Base-by-base conservation (phyloP, 2,888 invertebrate species). In the Amphipyra tragopoginis region DNA sequence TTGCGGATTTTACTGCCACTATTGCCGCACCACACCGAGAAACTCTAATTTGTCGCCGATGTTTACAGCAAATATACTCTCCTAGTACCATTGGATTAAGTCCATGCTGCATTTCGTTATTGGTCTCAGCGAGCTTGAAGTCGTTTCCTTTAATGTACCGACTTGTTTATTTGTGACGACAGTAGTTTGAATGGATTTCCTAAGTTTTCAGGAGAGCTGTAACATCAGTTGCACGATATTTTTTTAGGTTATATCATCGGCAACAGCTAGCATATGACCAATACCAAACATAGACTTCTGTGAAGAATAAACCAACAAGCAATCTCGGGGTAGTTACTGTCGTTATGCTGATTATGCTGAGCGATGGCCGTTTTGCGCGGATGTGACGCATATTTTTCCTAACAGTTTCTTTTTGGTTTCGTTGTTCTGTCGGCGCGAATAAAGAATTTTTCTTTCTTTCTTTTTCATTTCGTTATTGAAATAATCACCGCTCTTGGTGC, bases 1-100 rank as follows among this genome's bases (percentile, higher is more conserved):
- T 75, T 80, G 78, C 79, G 74, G 78, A 80, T 85, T 86, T 83
- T 78, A 81, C 77, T 62, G 78, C 77, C 75, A 79, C 74, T 80
- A 68, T 69, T 59, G 70, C 65, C 60, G 53, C 59, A 72, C 47
- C 59, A 59, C 55, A 60, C 56, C 50, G 73, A 75, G 72, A 68
- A 76, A 77, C 81, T 75, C 76, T 80, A 81, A 82, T 82, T 79
- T 77, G 77, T 77, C 72, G 70, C 71, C 69, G 63, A 75, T 82
- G 80, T 83, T 85, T 79, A 80, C 81, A 66, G 66, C 67, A 54
- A 75, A 69, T 65, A 69, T 60, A 67, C 51, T 70, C 38, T 53
- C 50, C 48, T 64, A 74, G 57, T 29, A 29, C 47, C 54, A 66
- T 55, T 15, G 56, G 60, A 69, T 79, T 72, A 75, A 53, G 61